Base-by-base conservation (phyloP, 2,888 invertebrate genomes). In the Dione juno region DNA sequence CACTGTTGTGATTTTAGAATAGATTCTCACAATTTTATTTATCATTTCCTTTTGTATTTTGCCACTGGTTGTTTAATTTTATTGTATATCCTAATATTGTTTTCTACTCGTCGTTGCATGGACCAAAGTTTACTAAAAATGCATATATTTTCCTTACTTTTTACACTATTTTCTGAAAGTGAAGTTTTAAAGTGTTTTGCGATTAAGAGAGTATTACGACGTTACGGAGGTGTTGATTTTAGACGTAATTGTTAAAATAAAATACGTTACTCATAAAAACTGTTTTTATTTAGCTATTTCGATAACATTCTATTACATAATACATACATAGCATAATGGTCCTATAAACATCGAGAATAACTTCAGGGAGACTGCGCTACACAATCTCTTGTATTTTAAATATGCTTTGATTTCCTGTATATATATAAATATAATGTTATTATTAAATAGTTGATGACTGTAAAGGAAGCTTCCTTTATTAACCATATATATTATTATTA, bases 1-100 rank as follows among this genome's bases (percentile, higher is more conserved):
- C 92, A 90, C 87, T 86, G 83, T 90, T 91, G 91, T 91, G 90
- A 91, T 92, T 86, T 81, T 88, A 87, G 83, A 82, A 76, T 89
- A 88, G 82, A 78, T 77, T 74, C 77, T 77, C 83, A 84, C 83
- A 83, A 75, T 75, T 76, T 80, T 80, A 77, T 75, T 16, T 57
- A 73, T 68, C 69, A 70, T 76, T 75, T 75, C 28, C 54, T 61
- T 43, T 65, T 63, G 5, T 59, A 43, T 9, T 54, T 43, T 53
- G 58, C 73, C 76, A 68, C 75, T 75, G 76, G 77, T 76, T 65
- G 71, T 74, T 80, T 79, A 79, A 81, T 84, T 85, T 80, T 79
- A 54, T 67, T 67, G 50, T 57, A 10, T 50, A 48, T 43, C 28
- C 52, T 66, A 58, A 45, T 72, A 73, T 66, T 43, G 54, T 28